Evolutionary conservation across 2,888 invertebrate species (phyloP), one percentile per base, ranked within the genome.

Genomic region (Scaptodrosophila latifasciaeformis): DNA sequence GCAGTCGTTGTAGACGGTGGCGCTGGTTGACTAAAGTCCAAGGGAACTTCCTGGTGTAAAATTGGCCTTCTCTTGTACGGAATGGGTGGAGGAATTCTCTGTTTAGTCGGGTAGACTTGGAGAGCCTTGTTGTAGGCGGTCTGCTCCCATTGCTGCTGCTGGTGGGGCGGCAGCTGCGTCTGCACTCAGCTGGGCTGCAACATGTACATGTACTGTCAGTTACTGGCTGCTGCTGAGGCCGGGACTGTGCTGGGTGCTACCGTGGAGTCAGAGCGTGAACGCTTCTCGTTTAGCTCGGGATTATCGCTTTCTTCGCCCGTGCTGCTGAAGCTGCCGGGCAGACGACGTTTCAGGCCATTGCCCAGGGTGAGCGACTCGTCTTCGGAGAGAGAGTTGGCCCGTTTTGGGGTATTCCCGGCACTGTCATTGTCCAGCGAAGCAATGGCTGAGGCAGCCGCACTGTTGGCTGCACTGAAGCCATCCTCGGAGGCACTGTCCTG

Each of bases 401-500:
- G 71, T 15, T 79, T 59, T 1, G 83, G 83, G 2, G 83, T 83
- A 49, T 81, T 83, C n/a, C 82, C 79, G 0, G 82, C 83, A 54
- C 83, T 83, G 44, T 83, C 83, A 39, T 83, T 83, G 42, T 83
- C 83, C 62, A 83, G 55, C 12, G 83, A 83, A 10, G 83, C 83
- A 37, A 83, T 83, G 1, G 84, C 83, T 10, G 82, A 77, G 35
- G 83, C 83, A 1, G 82, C 82, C 0, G 82, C 82, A 39, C 79
- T 79, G 10, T 81, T 81, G 0, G 82, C 83, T 1, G 83, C 84
- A 54, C 84, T 84, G 29, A 84, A 85, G 2, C 84, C 84, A 61
- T 85, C 85, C 54, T 85, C 85, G n/a, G 84, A 84, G 53, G 84
- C 83, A 57, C 85, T 85, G 35, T 85, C 85, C 46, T 83, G 84